Evolutionary conservation across 2,888 invertebrate genomes (phyloP), one percentile per base, ranked within the genome.

Genomic region (Apeira syringaria): DNA sequence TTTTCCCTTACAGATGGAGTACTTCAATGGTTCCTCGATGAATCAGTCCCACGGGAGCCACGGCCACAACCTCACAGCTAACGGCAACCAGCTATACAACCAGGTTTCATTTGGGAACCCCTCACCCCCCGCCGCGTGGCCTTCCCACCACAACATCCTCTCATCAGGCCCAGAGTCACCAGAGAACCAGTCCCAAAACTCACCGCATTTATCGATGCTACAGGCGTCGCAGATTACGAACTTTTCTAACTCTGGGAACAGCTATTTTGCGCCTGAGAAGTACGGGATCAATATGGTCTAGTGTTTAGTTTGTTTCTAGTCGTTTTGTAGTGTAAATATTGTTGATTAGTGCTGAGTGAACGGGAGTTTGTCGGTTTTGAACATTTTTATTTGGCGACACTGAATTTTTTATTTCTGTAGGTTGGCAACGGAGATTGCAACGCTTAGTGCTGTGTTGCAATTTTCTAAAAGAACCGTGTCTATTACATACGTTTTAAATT

Each of bases 201-300:
- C 84, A 18, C 79, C 88, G 3, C 89, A 89, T 47, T 56, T 89
- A 18, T 86, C 86, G 66, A 89, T 88, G 89, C 80, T 89, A 0
- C 89, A 89, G 64, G 89, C 89, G 0, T 86, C 88, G 0, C 89
- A 89, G 59, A 88, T 89, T 62, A 61, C 91, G 74, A 76, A 92
- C 86, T 77, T 92, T 81, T 68, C 91, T 50, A 74, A 92, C 74
- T 53, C 91, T 1, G 80, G 86, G 3, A 86, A 89, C 59, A 84
- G 87, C 59, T 90, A 90, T 53, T 90, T 90, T 50, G 88, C 90
- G 5, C 88, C 90, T 2, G 90, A 90, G 51, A 90, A 90, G 46
- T 90, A 90, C 57, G 90, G 90, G 40, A 90, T 90, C 31, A 90
- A 90, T 72, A 90, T 90, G 90, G 90, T 90, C 64, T 90, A 90